These are phyloP conservation scores for Strigamia transsilvanica DNA, from an alignment of 2,888 invertebrate genomes.

Conservation along the genomic window DNA sequence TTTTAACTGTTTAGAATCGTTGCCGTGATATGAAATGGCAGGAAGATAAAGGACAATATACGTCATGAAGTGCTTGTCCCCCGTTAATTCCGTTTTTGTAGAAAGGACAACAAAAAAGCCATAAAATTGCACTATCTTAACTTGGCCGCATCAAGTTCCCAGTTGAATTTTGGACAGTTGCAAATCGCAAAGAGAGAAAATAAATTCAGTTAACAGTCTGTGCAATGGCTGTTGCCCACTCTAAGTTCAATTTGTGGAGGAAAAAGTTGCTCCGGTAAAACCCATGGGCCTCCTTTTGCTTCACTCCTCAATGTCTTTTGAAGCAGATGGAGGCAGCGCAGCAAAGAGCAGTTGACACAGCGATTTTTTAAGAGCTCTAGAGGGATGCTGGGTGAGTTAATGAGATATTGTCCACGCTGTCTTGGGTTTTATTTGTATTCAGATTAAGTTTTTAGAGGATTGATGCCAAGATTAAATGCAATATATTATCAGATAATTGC, in stretches of 20 bases:
- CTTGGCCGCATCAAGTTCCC: conserved; percentile 1
- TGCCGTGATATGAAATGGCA: too few relatives aligned
- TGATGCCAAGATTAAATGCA: conserved; percentile 10
- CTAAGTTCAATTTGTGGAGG: conserved; percentile 43
- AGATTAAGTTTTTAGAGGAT: conserved; percentile 35
- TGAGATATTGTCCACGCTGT: conserved; percentile 37
- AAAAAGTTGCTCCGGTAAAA: conserved; percentile 37
- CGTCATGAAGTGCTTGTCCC: too few relatives aligned
- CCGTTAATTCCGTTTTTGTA: background rate
- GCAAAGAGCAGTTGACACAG: conserved; percentile 48
- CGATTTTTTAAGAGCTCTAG: conserved; percentile 40
- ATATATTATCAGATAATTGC: conserved; percentile 45
- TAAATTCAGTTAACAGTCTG: conserved; percentile 49
- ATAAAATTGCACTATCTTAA: conserved; percentile 23
- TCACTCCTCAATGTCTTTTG: conserved; percentile 42
- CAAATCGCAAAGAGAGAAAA: conserved; percentile 37
- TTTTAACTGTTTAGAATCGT: too few relatives aligned
- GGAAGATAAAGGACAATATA: too few relatives aligned
- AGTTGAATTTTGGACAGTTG: conserved; percentile 44
- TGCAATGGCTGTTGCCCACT: conserved; percentile 43
- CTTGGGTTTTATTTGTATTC: conserved; percentile 42
- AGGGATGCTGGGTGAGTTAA: conserved; percentile 35
- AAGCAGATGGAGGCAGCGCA: conserved; percentile 36
- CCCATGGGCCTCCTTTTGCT: conserved; percentile 42
- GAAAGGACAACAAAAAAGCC: conserved; percentile 17